Evolutionary conservation across 2,797 vertebrate genomes (phyloP).

Genomic region (Epinephelus malabaricus): DNA sequence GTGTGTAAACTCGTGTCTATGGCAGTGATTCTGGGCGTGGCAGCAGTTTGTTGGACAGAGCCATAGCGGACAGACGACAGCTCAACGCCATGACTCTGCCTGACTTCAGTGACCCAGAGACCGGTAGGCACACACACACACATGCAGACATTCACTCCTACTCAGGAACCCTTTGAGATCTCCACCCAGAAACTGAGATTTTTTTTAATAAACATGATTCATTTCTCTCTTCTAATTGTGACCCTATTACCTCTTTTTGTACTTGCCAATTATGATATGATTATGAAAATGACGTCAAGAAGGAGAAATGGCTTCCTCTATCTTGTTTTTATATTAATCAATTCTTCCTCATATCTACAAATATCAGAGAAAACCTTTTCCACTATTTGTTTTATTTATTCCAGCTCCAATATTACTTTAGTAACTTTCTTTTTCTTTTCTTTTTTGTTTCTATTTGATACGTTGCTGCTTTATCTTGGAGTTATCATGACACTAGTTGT

Average conservation of each 20-base stretch:
- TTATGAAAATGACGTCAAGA: background rate
- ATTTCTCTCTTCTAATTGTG: slow-evolving; percentile 5
- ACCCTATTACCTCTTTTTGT: background rate
- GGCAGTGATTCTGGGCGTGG: slow-evolving; percentile 96
- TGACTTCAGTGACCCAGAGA: slow-evolving; percentile 98
- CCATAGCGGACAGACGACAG: slow-evolving; percentile 95
- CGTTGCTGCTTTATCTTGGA: background rate
- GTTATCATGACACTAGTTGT: background rate
- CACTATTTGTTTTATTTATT: background rate
- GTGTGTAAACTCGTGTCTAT: slow-evolving; percentile 38
- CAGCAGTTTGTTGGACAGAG: slow-evolving; percentile 97
- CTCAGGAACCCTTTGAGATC: background rate
- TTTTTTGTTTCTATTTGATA: slow-evolving; percentile 2
- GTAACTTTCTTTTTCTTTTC: background rate
- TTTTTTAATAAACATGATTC: slow-evolving; percentile 2
- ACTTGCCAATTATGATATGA: background rate
- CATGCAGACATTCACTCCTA: background rate
- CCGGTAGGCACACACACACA: slow-evolving; percentile 86
- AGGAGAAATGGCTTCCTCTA: background rate
- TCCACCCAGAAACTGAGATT: background rate
- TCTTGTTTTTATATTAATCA: background rate
- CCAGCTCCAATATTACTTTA: background rate
- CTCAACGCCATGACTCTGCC: slow-evolving; percentile 96
- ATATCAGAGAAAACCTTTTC: background rate
- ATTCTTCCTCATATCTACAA: background rate